phyloP scores from a whole-genome alignment of 2,797 vertebrate species.

The Gila robusta region DNA sequence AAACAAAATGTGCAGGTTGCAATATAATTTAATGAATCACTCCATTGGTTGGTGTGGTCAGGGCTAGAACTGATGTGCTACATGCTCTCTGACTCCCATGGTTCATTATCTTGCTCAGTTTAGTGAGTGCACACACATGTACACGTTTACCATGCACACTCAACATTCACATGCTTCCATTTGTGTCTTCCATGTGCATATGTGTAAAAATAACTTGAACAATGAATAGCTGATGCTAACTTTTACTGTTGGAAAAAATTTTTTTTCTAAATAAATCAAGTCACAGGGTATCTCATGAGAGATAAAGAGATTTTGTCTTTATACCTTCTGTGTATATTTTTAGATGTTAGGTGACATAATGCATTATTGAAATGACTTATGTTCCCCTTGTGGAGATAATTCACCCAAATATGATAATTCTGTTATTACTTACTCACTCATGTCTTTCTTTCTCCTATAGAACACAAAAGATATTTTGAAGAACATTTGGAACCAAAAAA shows the following conservation, averaged over 20 bases:
- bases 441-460: neutral
- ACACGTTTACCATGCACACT: neutral
- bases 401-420: neutral
- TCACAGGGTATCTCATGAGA: too few relatives aligned
- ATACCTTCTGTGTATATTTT: neutral
- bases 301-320: neutral
- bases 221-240: neutral
- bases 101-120: slow-evolving; percentile 52
- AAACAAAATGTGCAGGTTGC: neutral
- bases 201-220: neutral
- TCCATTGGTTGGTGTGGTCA: neutral
- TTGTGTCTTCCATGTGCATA: neutral
- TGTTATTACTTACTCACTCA: neutral
- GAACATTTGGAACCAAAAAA: neutral
- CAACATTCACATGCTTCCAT: neutral
- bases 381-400: neutral
- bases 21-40: slow-evolving; percentile 6
- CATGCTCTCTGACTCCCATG: slow-evolving; percentile 36
- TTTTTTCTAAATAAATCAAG: too few relatives aligned
- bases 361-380: neutral
- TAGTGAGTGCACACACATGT: slow-evolving; percentile 30
- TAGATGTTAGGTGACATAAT: neutral
- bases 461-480: neutral
- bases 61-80: neutral
- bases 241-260: neutral